Conservation (phyloP, 1,140 invertebrate species). For the Bilobella aurantiaca region DNA sequence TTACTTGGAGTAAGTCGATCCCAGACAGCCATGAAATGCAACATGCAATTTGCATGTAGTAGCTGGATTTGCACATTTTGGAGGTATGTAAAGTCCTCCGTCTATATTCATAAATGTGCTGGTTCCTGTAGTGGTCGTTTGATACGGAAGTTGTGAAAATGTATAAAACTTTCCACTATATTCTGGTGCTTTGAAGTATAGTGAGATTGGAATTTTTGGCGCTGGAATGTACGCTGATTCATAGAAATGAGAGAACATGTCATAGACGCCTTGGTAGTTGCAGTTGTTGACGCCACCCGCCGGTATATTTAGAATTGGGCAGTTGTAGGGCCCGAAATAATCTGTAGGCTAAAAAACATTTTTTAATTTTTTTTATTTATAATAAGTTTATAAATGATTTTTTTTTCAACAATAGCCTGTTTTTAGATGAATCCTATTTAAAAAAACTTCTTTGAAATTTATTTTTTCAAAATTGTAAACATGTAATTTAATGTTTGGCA, state of each 20-base stretch:
- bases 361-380: too few relatives aligned
- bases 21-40: background rate
- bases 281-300: background rate
- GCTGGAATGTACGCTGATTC: background rate
- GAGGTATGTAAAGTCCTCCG: background rate
- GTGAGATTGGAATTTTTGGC: background rate
- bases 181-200: background rate
- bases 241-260: background rate
- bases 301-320: background rate
- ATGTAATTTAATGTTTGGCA: too few relatives aligned
- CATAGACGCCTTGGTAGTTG: background rate
- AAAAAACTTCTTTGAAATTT: too few relatives aligned
- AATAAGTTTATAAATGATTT: too few relatives aligned
- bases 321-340: background rate
- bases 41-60: background rate
- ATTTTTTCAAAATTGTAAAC: too few relatives aligned
- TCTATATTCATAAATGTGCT: background rate
- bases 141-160: background rate
- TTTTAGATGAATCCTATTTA: too few relatives aligned
- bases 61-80: background rate
- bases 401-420: too few relatives aligned
- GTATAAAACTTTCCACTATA: background rate
- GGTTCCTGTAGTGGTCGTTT: background rate
- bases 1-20: background rate
- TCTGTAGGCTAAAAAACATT: background rate